Percentiles rank a stretch among this genome's conserved stretches.
These are phyloP conservation scores for Drosophila asahinai DNA, from an alignment of 1,140 invertebrate genomes.

Conservation along the genomic window DNA sequence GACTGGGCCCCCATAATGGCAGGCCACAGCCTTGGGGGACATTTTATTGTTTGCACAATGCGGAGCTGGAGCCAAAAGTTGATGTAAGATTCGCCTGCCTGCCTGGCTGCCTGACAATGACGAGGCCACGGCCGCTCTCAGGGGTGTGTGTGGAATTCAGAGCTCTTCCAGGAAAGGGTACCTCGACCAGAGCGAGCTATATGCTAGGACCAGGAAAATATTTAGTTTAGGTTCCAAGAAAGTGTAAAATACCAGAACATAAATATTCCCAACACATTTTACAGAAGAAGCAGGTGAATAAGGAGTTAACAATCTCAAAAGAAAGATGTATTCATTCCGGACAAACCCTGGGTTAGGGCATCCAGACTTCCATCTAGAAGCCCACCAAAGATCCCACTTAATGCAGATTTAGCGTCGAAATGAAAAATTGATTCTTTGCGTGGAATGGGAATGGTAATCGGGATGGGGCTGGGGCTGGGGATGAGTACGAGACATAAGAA, in stretches of 20 bases:
- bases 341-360: background rate
- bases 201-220: constrained; percentile 14
- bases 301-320: background rate
- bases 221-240: constrained; percentile 2
- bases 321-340: too few relatives aligned
- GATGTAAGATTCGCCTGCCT: constrained; percentile 82
- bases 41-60: constrained; percentile 85
- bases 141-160: constrained; percentile 62
- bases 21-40: constrained; percentile 79
- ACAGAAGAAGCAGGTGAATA: background rate
- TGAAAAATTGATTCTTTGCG: constrained; percentile 84
- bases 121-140: constrained; percentile 44
- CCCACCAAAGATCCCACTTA: constrained; percentile 11
- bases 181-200: background rate
- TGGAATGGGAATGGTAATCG: constrained; percentile 54
- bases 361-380: background rate
- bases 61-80: constrained; percentile 61
- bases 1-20: constrained; percentile 51
- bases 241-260: background rate
- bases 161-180: constrained; percentile 43
- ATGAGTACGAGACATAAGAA: background rate
- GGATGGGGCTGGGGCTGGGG: constrained; percentile 8
- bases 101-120: constrained; percentile 20
- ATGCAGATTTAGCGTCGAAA: constrained; percentile 70
- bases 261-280: too few relatives aligned